Evolutionary conservation across 2,797 vertebrate genomes (phyloP).

Genomic region (Balearica regulorum): DNA sequence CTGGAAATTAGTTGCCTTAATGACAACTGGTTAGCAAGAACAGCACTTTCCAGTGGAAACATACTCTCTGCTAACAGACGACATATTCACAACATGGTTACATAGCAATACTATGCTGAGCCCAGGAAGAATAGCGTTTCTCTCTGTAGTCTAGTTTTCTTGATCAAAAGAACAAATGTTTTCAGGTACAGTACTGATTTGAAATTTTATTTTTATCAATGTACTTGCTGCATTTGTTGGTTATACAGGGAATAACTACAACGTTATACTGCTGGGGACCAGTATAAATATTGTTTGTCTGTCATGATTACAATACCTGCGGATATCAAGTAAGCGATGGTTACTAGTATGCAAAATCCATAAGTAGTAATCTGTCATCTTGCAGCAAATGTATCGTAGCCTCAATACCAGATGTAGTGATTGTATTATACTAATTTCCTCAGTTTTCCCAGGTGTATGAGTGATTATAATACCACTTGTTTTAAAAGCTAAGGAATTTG

Average conservation of each 20-base stretch:
- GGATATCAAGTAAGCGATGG: not conserved
- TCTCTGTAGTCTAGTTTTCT: not conserved
- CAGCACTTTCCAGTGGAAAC: not conserved
- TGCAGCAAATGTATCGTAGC: not conserved
- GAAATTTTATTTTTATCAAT: not conserved
- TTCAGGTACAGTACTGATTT: not conserved
- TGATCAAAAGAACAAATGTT: not conserved
- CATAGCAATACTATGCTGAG: not conserved
- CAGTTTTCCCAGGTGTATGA: conserved; percentile 53
- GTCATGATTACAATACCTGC: not conserved
- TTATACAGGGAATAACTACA: not conserved
- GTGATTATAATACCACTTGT: conserved; percentile 49
- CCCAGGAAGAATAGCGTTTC: not conserved
- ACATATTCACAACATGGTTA: not conserved
- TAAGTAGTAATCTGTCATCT: conserved; percentile 17
- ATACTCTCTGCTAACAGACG: not conserved
- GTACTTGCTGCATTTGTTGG: not conserved
- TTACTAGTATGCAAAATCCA: not conserved
- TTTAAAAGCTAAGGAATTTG: conserved; percentile 55
- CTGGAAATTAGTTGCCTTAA: not conserved
- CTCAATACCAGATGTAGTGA: conserved; percentile 16
- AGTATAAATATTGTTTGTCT: not conserved
- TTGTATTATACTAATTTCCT: conserved; percentile 61
- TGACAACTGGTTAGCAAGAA: not conserved
- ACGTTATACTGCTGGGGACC: not conserved